Percentiles rank a stretch among this genome's conserved stretches.
Conservation (phyloP, 2,797 vertebrate species). For the Capromys pilorides region DNA sequence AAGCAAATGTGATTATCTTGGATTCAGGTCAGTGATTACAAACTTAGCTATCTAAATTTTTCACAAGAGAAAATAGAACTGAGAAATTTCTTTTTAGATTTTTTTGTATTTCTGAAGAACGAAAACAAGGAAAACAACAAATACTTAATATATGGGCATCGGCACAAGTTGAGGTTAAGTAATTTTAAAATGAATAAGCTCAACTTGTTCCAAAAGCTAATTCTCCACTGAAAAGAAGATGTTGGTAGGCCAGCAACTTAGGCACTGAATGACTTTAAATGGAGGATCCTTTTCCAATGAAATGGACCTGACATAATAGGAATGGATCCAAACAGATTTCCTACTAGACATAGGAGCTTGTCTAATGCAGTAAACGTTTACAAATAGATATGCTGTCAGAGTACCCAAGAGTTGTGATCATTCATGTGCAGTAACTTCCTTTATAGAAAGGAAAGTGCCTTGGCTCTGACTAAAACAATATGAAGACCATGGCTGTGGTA, state of each 20-base stretch:
- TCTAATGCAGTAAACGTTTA: conserved; percentile 23
- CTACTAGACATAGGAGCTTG: not conserved
- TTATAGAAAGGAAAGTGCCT: conserved; percentile 33
- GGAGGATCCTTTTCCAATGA: conserved; percentile 31
- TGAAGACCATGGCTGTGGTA: not conserved
- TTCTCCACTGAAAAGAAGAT: not conserved
- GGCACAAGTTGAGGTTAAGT: not conserved
- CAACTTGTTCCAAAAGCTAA: not conserved
- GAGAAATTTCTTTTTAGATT: conserved; percentile 30
- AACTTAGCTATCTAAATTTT: conserved; percentile 55
- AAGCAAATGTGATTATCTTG: conserved; percentile 66
- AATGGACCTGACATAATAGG: conserved; percentile 52
- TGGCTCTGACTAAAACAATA: not conserved
- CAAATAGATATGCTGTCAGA: not conserved
- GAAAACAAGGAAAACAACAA: conserved; percentile 9
- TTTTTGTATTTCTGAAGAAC: conserved; percentile 21
- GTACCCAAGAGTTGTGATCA: not conserved
- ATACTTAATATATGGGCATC: not conserved
- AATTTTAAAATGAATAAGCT: conserved; percentile 43
- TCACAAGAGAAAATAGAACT: not conserved
- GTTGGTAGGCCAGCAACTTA: not conserved
- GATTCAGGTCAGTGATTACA: conserved; percentile 58
- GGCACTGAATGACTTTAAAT: not conserved
- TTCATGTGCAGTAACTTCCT: conserved; percentile 38
- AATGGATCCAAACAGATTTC: conserved; percentile 42